phyloP scores from a whole-genome alignment of 2,113 vertebrate species.

The Catharus bicknelli region DNA sequence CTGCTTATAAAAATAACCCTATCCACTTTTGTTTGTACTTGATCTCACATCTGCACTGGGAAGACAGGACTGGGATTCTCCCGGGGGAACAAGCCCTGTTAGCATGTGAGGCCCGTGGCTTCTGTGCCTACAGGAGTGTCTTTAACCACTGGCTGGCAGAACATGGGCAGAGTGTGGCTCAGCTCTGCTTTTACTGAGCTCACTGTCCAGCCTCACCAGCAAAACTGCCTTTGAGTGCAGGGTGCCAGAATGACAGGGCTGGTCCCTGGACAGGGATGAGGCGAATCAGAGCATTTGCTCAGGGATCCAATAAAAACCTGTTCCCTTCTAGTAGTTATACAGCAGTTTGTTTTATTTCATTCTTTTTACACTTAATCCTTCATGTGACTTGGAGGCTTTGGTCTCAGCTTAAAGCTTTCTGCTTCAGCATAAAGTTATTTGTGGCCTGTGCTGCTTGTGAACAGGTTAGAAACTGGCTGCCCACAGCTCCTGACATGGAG shows the following conservation, averaged over 20 bases:
- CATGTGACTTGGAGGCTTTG: neutral
- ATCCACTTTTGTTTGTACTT: neutral
- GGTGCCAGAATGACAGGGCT: neutral
- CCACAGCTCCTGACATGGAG: neutral
- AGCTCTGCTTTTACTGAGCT: neutral
- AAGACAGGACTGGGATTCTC: neutral
- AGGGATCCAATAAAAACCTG: neutral
- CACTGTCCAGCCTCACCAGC: neutral
- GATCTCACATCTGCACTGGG: neutral
- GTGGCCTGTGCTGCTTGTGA: neutral
- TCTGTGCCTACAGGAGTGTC: neutral
- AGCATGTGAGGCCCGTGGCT: fast-evolving
- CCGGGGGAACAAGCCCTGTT: neutral
- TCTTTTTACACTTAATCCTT: neutral
- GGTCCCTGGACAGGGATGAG: neutral
- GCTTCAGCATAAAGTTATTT: neutral
- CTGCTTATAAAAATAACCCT: neutral
- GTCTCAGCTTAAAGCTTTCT: neutral
- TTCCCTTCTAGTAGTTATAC: neutral
- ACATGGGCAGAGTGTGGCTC: neutral
- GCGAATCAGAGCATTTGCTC: neutral
- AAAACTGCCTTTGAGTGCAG: neutral
- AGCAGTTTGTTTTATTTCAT: fast-evolving
- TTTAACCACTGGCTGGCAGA: neutral
- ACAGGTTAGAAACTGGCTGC: neutral